A percentile compares a stretch with the other conserved stretches of the same genome.
phyloP scores from a whole-genome alignment of 2,888 invertebrate species.

The Drosophila aldrichi region DNA sequence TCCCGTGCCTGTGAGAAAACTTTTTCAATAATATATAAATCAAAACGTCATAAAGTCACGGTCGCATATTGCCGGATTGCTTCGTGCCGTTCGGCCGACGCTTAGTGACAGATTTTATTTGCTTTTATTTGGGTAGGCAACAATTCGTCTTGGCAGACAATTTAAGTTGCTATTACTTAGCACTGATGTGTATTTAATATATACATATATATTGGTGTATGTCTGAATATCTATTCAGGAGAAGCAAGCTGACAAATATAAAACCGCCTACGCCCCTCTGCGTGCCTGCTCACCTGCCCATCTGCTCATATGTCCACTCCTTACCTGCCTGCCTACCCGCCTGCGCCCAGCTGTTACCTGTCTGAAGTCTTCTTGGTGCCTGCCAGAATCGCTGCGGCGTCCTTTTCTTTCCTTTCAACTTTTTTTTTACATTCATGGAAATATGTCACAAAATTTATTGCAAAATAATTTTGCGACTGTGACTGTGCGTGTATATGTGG shows the following conservation, averaged over 20 bases:
- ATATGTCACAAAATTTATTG: slow-evolving; percentile 82
- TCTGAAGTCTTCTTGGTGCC: slow-evolving; percentile 47
- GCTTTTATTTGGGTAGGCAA: slow-evolving; percentile 42
- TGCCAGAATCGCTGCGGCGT: slow-evolving; percentile 35
- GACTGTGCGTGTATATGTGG: background rate
- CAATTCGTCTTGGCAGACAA: slow-evolving; percentile 55
- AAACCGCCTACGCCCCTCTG: slow-evolving; percentile 25
- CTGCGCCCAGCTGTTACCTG: slow-evolving; percentile 72
- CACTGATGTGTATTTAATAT: slow-evolving; percentile 76
- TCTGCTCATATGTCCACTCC: background rate
- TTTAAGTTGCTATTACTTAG: slow-evolving; percentile 68
- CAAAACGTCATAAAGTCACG: slow-evolving; percentile 84
- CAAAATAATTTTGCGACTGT: slow-evolving; percentile 74
- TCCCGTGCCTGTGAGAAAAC: slow-evolving; percentile 58
- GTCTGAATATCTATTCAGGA: slow-evolving; percentile 20
- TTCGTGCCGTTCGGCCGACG: slow-evolving; percentile 15
- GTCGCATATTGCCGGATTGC: slow-evolving; percentile 39
- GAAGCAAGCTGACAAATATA: slow-evolving; percentile 27
- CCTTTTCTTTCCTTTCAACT: slow-evolving; percentile 28
- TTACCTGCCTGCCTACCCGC: slow-evolving; percentile 43
- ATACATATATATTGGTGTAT: slow-evolving; percentile 61
- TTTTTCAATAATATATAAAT: slow-evolving; percentile 84
- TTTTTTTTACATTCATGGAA: slow-evolving; percentile 65
- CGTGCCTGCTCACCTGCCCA: slow-evolving; percentile 13
- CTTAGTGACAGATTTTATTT: slow-evolving; percentile 41